Evolutionary conservation across 2,888 invertebrate genomes (phyloP).

Genomic region (Choristoneura rosaceana): DNA sequence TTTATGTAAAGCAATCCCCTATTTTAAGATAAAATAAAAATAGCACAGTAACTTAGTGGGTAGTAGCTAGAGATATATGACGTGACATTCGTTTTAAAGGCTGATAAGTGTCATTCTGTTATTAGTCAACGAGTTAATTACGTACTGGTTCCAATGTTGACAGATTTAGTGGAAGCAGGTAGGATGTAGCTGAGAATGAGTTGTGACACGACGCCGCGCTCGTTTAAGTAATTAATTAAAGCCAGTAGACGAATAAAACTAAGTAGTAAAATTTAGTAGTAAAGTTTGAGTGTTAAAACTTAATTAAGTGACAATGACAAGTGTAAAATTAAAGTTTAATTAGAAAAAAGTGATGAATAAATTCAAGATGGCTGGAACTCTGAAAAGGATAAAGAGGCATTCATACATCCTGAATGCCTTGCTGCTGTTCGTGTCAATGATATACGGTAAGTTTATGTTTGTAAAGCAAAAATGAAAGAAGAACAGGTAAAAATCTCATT

Average conservation of each 20-base stretch:
- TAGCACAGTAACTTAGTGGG: conserved; percentile 57
- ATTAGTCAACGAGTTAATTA: conserved; percentile 81
- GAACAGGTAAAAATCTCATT: conserved; percentile 5
- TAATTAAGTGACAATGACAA: conserved; percentile 70
- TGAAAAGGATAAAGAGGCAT: conserved; percentile 74
- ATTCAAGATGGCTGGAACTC: conserved; percentile 70
- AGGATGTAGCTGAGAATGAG: conserved; percentile 60
- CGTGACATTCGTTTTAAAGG: conserved; percentile 69
- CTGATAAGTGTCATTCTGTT: conserved; percentile 69
- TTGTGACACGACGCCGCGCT: conserved; percentile 65
- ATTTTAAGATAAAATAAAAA: conserved; percentile 68
- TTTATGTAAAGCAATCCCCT: conserved; percentile 62
- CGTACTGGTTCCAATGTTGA: conserved; percentile 70
- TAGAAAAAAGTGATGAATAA: conserved; percentile 45
- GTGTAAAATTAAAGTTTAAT: conserved; percentile 68
- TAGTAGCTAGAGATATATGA: conserved; percentile 68
- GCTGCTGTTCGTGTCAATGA: conserved; percentile 73
- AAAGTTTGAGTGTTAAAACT: conserved; percentile 53
- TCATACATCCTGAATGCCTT: conserved; percentile 76
- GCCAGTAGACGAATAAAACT: conserved; percentile 42
- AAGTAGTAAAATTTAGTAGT: conserved; percentile 47
- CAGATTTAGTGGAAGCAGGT: conserved; percentile 70
- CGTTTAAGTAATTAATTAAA: conserved; percentile 54
- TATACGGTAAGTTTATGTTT: conserved; percentile 71
- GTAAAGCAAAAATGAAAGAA: neutral